A percentile compares a stretch with the other conserved stretches of the same genome.
Evolutionary conservation across 2,113 vertebrate genomes (phyloP).

Genomic region (Hypanus sabinus): DNA sequence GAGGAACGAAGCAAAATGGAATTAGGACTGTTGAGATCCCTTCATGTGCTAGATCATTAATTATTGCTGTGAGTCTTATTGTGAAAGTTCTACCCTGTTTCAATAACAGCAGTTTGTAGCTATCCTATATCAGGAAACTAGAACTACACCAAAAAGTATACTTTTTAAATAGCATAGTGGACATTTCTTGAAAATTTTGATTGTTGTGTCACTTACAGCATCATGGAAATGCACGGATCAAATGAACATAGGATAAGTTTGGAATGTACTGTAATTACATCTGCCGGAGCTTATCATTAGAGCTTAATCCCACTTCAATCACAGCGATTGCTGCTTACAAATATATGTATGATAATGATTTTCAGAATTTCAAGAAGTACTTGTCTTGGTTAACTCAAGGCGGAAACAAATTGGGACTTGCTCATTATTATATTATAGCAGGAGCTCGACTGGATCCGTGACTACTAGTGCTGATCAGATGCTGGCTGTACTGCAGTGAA

Average conservation of each 20-base stretch:
- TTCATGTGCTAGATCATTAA: background rate
- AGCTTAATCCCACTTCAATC: background rate
- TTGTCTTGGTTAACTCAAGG: background rate
- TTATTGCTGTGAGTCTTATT: background rate
- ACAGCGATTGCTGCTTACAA: background rate
- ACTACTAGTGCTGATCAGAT: too few relatives aligned
- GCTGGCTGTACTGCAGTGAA: too few relatives aligned
- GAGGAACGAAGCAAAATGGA: background rate
- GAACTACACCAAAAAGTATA: background rate
- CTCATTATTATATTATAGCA: background rate
- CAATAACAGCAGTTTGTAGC: background rate
- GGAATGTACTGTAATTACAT: background rate
- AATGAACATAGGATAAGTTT: background rate
- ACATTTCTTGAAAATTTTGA: background rate
- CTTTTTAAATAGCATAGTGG: constrained; percentile 4
- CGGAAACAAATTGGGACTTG: background rate
- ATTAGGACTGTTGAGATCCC: background rate
- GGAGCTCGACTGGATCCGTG: too few relatives aligned
- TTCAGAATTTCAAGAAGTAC: background rate
- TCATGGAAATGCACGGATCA: constrained; percentile 14
- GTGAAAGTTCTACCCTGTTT: constrained; percentile 6
- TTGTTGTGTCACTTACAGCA: background rate
- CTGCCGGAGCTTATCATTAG: background rate
- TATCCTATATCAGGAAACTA: background rate
- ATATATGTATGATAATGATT: background rate